Base-by-base conservation (phyloP, 2,113 vertebrate genomes). In the Dolichotis patagonum region DNA sequence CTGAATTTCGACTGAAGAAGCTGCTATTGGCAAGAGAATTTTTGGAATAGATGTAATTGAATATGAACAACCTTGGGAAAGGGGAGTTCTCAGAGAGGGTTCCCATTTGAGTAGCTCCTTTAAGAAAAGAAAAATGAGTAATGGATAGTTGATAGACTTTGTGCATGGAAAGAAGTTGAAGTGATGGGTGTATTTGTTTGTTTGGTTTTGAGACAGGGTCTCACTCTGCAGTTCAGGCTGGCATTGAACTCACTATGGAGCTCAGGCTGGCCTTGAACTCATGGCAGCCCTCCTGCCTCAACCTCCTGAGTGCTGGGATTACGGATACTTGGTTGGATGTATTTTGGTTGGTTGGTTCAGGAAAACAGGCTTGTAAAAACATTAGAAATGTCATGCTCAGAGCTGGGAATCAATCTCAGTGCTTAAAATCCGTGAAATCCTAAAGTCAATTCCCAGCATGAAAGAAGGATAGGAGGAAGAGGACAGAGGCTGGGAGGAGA, bases 1-100 rank as follows among this genome's bases (percentile, higher is more conserved):
- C 30, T 83, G 26, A 69, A 85, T 92, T 96, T 97, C 71, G 41
- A 95, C 19, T 58, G n/a, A 95, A 95, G 58, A 54, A 90, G 69
- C 38, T 82, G 35, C 77, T 96, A 56, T 71, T 96, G 83, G 69
- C 52, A 94, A 90, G 41, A 94, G 16, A 77, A 77, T 20, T 77
- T 90, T 90, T 71, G 38, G 38, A 84, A 75, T 41, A 95, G 30
- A 96, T 71, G 84, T 93, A 87, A 77, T 16, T 95, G 54, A 62
- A 49, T 30, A 56, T 67, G 46, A 63, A 16, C 75, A 94, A 78
- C 82, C 4, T 85, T 96, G 54, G 24, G 32, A 88, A 91, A 56
- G 32, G 52, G 35, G 82, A 38, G 78, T 3, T 94, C 19, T 88
- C 58, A 56, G 38, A 19, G 38, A 93, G n/a, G 1, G 7, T 73